phyloP scores from a whole-genome alignment of 64 coral and sea anemone species.

The Porites australiensis region DNA sequence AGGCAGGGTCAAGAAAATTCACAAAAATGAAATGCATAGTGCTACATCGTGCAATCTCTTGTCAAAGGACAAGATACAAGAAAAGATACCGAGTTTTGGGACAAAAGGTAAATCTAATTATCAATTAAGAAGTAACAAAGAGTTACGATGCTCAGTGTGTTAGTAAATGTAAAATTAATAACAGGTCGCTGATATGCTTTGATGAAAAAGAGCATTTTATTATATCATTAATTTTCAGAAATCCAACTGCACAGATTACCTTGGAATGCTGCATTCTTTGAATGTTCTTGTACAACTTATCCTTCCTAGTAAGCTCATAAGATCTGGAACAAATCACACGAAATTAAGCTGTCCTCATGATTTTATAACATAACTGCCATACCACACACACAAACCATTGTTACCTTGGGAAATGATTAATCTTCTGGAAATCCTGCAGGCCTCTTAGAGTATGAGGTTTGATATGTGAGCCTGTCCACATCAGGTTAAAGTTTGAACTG shows the following conservation, averaged over 20 bases:
- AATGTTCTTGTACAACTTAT: constrained; percentile 96
- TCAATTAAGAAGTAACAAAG: too few relatives aligned
- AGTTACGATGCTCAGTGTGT: too few relatives aligned
- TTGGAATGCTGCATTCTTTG: constrained; percentile 97
- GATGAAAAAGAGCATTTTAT: too few relatives aligned
- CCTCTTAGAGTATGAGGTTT: constrained; percentile 96
- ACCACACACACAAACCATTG: not conserved
- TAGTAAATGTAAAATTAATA: too few relatives aligned
- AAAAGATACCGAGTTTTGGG: too few relatives aligned
- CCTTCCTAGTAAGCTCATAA: constrained; percentile 97
- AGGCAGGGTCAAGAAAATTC: too few relatives aligned
- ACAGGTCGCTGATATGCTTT: too few relatives aligned
- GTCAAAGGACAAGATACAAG: too few relatives aligned
- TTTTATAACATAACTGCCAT: not conserved
- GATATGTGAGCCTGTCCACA: constrained; percentile 99
- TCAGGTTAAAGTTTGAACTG: constrained; percentile 96
- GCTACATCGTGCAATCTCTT: too few relatives aligned
- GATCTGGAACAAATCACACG: constrained; percentile 68
- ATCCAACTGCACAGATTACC: constrained; percentile 9
- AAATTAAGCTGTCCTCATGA: not conserved
- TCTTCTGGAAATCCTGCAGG: constrained; percentile 95
- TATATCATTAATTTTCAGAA: not conserved
- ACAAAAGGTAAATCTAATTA: too few relatives aligned
- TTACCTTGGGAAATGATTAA: constrained; percentile 99
- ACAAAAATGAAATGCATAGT: too few relatives aligned